Evolutionary conservation across 2,888 invertebrate species (phyloP).

Genomic region (Rhodophaea formosa): DNA sequence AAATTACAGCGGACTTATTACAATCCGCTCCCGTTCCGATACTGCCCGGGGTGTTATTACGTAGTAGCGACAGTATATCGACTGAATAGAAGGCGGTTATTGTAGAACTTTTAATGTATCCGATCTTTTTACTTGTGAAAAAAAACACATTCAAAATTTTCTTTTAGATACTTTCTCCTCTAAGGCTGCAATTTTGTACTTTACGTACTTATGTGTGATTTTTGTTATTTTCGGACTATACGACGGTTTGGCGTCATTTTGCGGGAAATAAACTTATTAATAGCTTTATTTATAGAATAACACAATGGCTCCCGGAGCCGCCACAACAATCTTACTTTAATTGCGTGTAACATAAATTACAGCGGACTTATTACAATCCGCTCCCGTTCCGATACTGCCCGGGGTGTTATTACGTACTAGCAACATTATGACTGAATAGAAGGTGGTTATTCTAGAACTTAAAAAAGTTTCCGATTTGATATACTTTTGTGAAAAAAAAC

Average conservation of each 20-base stretch:
- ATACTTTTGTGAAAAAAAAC: no score
- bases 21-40: constrained; percentile 73
- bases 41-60: constrained; percentile 61
- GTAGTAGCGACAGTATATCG: constrained; percentile 23
- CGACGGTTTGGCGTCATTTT: neutral
- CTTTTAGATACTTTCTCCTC: no score
- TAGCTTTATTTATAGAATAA: constrained; percentile 21
- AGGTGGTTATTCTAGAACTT: constrained; percentile 7
- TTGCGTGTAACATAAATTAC: constrained; percentile 79
- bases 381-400: constrained; percentile 68
- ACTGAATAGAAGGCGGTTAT: constrained; percentile 12
- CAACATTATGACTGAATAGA: constrained; percentile 14
- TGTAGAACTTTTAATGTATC: neutral
- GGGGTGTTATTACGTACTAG: constrained; percentile 53
- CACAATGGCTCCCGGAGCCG: constrained; percentile 44
- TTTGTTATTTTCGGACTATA: no score
- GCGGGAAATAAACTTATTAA: constrained; percentile 5
- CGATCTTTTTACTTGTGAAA: no score
- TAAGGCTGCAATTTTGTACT: no score
- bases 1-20: constrained; percentile 78
- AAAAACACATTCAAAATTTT: no score
- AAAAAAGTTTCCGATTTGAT: no score
- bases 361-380: constrained; percentile 75
- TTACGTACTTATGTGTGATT: no score
- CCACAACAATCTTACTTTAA: constrained; percentile 78